phyloP scores from a whole-genome alignment of 2,113 vertebrate species.

The Otocyon megalotis region DNA sequence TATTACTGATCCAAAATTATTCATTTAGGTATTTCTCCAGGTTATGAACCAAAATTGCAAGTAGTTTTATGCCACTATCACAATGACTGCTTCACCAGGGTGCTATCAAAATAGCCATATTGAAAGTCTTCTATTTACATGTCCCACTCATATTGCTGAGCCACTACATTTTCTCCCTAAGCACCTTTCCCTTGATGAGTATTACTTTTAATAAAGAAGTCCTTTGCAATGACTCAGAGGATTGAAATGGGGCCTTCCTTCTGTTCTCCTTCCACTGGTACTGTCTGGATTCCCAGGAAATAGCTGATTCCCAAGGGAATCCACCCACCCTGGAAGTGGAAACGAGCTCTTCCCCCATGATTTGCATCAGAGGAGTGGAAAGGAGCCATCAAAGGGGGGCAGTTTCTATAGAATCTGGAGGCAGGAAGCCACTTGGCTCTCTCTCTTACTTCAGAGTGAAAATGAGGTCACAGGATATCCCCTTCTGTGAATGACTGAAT shows the following conservation, averaged over 20 bases:
- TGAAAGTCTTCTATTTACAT: background rate
- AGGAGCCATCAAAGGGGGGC: background rate
- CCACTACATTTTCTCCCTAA: background rate
- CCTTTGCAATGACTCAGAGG: background rate
- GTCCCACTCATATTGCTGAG: background rate
- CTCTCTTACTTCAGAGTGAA: conserved; percentile 26
- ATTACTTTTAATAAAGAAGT: background rate
- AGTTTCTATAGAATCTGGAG: background rate
- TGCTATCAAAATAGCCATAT: background rate
- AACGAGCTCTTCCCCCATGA: rapidly evolving
- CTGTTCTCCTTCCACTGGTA: background rate
- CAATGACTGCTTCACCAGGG: background rate
- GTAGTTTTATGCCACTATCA: background rate
- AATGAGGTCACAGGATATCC: conserved; percentile 3
- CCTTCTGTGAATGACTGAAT: conserved; percentile 8
- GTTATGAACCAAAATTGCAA: background rate
- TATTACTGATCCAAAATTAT: background rate
- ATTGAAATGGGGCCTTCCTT: background rate
- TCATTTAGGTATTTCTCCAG: background rate
- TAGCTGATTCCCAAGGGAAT: background rate
- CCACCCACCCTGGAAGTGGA: background rate
- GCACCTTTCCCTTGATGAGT: background rate
- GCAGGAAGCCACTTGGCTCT: background rate
- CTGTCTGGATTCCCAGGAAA: background rate
- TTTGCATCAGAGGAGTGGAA: background rate